Conservation (phyloP, 2,113 vertebrate species). For the Otolemur garnettii region DNA sequence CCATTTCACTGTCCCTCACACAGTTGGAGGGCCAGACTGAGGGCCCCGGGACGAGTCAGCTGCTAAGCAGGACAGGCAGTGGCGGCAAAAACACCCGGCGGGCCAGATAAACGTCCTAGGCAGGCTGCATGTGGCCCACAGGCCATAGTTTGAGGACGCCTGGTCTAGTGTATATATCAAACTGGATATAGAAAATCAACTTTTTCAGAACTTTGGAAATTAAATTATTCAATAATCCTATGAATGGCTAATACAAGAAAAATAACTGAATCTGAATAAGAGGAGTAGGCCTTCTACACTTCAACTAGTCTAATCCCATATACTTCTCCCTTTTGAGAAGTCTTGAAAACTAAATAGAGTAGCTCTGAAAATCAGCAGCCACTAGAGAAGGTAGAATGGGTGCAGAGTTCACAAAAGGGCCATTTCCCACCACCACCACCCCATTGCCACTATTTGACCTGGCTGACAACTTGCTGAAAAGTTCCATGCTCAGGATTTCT, state of each 20-base stretch:
- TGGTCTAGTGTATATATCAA: no score
- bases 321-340: not conserved
- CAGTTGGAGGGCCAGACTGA: no score
- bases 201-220: not conserved
- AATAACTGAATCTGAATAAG: not conserved
- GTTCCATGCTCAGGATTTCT: not conserved
- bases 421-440: not conserved
- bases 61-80: no score
- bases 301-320: not conserved
- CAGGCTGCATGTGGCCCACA: no score
- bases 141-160: no score
- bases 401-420: not conserved
- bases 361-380: not conserved
- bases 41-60: no score
- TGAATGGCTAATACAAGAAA: not conserved
- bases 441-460: not conserved
- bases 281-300: not conserved
- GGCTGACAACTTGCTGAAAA: not conserved
- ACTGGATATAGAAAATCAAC: not conserved
- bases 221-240: not conserved
- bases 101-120: no score
- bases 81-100: no score
- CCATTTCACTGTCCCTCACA: no score
- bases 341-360: not conserved
- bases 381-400: not conserved